A percentile compares a stretch with the other conserved stretches of the same genome.
These are phyloP conservation scores for Pterophyllum scalare DNA, from an alignment of 2,113 vertebrate genomes.

Conservation along the genomic window DNA sequence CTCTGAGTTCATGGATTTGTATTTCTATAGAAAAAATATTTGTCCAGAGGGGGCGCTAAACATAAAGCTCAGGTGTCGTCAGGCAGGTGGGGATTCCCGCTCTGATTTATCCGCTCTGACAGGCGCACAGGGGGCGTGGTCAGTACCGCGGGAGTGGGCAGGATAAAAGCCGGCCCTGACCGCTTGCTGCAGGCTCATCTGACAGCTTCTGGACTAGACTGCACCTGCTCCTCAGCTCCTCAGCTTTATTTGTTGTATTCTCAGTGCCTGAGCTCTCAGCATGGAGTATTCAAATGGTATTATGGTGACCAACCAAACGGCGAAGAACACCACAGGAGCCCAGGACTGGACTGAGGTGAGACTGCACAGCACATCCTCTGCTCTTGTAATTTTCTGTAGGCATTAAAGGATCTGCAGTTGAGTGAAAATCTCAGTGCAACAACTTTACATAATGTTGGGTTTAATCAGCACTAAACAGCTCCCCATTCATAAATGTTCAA, in stretches of 20 bases:
- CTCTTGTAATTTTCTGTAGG: not conserved
- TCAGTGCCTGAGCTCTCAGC: not conserved
- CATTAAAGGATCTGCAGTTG: too few relatives aligned
- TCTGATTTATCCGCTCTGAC: not conserved
- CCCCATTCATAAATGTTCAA: too few relatives aligned
- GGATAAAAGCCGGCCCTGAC: slow-evolving; percentile 3
- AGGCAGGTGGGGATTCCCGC: not conserved
- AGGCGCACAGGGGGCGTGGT: accelerated
- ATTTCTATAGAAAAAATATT: too few relatives aligned
- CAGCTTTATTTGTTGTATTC: not conserved
- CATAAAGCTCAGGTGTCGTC: accelerated
- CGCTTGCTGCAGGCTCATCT: not conserved
- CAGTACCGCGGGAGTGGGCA: not conserved
- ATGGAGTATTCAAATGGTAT: not conserved
- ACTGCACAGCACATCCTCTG: not conserved
- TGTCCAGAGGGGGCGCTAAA: not conserved
- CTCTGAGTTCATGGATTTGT: not conserved
- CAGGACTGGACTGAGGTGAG: slow-evolving; percentile 73
- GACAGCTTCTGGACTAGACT: not conserved
- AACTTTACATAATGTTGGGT: not conserved
- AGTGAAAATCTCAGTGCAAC: not conserved
- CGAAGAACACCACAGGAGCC: slow-evolving; percentile 52
- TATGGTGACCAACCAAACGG: not conserved
- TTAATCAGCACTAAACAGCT: too few relatives aligned
- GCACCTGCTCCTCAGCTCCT: not conserved